Conservation (phyloP, 2,888 invertebrate genomes). For the Ennomos fuscantarius region DNA sequence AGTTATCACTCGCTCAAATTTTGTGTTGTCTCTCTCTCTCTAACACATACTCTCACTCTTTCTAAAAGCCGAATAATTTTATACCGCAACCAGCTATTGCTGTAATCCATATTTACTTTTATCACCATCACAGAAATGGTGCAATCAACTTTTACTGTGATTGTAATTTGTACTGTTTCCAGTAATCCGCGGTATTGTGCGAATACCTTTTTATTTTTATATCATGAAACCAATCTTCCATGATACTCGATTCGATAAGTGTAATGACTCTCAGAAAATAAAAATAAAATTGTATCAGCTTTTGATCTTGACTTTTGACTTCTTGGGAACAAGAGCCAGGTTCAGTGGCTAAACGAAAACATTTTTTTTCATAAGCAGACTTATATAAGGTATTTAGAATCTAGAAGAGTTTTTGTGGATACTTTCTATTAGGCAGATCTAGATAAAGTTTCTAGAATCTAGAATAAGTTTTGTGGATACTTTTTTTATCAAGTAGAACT, state of each 20-base stretch:
- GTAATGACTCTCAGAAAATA: conserved; percentile 22
- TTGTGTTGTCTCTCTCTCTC: no score
- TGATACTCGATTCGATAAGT: conserved; percentile 21
- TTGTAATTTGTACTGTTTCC: conserved; percentile 15
- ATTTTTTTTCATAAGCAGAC: no score
- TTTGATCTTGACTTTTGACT: not conserved
- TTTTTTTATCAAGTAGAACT: no score
- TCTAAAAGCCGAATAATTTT: not conserved
- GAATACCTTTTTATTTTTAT: conserved; percentile 15
- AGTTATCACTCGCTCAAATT: no score
- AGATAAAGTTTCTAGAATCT: no score
- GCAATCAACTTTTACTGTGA: conserved; percentile 49
- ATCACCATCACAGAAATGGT: conserved; percentile 46
- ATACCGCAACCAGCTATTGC: not conserved
- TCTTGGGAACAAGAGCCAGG: no score
- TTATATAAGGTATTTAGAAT: no score
- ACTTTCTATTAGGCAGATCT: no score
- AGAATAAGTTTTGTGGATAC: no score
- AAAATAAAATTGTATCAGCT: conserved; percentile 18
- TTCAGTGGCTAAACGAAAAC: not conserved
- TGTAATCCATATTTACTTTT: conserved; percentile 45
- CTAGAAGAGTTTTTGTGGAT: no score
- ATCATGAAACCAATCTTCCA: conserved; percentile 13
- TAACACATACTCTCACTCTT: no score
- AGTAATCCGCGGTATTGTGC: conserved; percentile 8